A percentile compares a stretch with the other conserved stretches of the same genome.
These are phyloP conservation scores for Callionymus lyra DNA, from an alignment of 2,113 vertebrate genomes.

Conservation along the genomic window DNA sequence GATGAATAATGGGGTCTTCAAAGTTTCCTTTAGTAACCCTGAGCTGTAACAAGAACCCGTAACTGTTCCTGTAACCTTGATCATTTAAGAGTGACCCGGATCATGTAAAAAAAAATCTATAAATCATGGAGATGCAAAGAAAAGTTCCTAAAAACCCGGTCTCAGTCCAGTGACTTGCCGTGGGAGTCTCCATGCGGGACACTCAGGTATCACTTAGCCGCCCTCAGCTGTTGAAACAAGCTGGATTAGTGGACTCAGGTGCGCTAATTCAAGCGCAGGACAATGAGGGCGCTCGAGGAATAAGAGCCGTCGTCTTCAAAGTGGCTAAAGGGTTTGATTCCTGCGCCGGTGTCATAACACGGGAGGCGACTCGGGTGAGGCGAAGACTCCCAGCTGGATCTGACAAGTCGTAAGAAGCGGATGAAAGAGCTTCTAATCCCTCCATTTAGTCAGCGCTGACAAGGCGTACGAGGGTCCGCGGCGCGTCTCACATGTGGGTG, in stretches of 20 bases:
- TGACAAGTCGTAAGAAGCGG: constrained; percentile 42
- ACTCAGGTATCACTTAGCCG: constrained; percentile 44
- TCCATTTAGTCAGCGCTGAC: constrained; percentile 42
- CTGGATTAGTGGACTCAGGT: constrained; percentile 58
- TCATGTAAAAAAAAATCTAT: too few relatives aligned
- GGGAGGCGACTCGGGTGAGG: constrained; percentile 33
- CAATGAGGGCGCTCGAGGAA: constrained; percentile 46
- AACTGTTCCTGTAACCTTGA: too few relatives aligned
- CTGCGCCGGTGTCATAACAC: constrained; percentile 47
- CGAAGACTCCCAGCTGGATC: constrained; percentile 50
- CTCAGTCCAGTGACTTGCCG: too few relatives aligned
- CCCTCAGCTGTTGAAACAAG: constrained; percentile 21
- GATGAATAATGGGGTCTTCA: too few relatives aligned
- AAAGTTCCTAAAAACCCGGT: too few relatives aligned
- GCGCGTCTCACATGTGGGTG: constrained; percentile 51
- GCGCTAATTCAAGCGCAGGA: constrained; percentile 55
- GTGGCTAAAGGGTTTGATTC: constrained; percentile 28
- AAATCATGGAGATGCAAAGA: too few relatives aligned
- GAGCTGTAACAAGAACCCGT: too few relatives aligned
- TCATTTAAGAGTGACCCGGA: too few relatives aligned
- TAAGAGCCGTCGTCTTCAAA: constrained; percentile 56
- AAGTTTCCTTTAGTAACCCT: too few relatives aligned
- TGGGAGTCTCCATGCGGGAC: constrained; percentile 20
- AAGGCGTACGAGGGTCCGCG: constrained; percentile 46
- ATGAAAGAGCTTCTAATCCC: constrained; percentile 61